phyloP scores from a whole-genome alignment of 2,113 vertebrate genomes.

The Lampris incognitus region DNA sequence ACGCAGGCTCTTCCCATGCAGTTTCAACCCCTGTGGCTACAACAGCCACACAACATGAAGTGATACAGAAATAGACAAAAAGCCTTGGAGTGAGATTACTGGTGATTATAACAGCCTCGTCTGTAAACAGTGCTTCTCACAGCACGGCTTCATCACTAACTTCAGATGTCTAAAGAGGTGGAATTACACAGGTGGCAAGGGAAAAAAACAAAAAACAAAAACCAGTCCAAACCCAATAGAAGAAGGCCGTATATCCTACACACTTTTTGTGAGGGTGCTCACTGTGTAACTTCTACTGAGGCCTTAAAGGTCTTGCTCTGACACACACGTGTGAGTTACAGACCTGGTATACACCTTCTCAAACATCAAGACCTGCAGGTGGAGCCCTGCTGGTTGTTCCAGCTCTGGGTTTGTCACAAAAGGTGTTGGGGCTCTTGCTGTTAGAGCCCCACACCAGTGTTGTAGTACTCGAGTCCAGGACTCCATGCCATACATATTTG shows the following conservation, averaged over 20 bases:
- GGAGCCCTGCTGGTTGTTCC: too few relatives aligned
- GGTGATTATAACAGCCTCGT: constrained; percentile 16
- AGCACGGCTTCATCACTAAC: neutral
- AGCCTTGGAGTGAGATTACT: constrained; percentile 38
- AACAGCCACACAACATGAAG: neutral
- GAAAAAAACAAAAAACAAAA: neutral
- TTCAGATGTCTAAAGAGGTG: neutral
- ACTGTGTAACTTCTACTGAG: neutral
- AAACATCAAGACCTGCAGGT: too few relatives aligned
- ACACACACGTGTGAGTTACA: too few relatives aligned
- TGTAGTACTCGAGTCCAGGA: too few relatives aligned
- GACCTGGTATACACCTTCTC: too few relatives aligned
- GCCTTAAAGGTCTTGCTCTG: too few relatives aligned
- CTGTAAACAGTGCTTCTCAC: neutral
- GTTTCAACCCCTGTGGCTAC: neutral
- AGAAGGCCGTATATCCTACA: neutral
- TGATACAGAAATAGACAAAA: constrained; percentile 45
- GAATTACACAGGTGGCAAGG: neutral
- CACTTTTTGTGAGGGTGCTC: neutral
- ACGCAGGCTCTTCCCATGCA: neutral
- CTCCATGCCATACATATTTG: too few relatives aligned
- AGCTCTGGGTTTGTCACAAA: too few relatives aligned
- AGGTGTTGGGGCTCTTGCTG: too few relatives aligned
- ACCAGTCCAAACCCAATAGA: neutral
- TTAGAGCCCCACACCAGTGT: too few relatives aligned